Conservation (phyloP, 2,797 vertebrate species). For the Hydrocynus forskahlii region DNA sequence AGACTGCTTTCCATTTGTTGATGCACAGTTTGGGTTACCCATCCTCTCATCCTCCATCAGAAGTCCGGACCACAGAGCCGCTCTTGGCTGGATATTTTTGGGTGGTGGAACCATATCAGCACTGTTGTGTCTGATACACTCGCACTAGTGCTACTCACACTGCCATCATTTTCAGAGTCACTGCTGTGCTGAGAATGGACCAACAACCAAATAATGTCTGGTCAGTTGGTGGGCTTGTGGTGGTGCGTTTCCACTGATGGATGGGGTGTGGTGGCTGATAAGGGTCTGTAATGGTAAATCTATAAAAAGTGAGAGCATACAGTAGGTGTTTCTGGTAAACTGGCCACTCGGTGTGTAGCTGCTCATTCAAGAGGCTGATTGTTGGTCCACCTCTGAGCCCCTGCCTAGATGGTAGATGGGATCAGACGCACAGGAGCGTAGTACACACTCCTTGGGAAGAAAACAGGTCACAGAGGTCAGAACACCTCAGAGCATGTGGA, state of each 20-base stretch:
- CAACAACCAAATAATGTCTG: neutral
- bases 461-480: conserved; percentile 11
- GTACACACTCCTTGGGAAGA: neutral
- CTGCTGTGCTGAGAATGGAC: neutral
- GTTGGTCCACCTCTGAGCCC: neutral
- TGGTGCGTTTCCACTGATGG: neutral
- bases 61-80: no score
- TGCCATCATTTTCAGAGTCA: neutral
- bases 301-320: no score
- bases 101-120: no score
- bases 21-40: no score
- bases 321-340: neutral
- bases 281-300: neutral
- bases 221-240: neutral
- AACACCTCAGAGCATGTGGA: neutral
- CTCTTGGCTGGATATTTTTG: no score
- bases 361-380: neutral
- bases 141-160: neutral
- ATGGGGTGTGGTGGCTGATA: neutral
- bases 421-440: neutral
- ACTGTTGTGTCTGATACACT: no score
- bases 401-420: neutral
- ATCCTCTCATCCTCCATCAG: no score
- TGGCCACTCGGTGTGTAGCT: neutral
- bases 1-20: no score